Percentiles rank a stretch among this genome's conserved stretches.
Evolutionary conservation across 2,113 vertebrate species (phyloP).

Genomic region (Tupaia tana): DNA sequence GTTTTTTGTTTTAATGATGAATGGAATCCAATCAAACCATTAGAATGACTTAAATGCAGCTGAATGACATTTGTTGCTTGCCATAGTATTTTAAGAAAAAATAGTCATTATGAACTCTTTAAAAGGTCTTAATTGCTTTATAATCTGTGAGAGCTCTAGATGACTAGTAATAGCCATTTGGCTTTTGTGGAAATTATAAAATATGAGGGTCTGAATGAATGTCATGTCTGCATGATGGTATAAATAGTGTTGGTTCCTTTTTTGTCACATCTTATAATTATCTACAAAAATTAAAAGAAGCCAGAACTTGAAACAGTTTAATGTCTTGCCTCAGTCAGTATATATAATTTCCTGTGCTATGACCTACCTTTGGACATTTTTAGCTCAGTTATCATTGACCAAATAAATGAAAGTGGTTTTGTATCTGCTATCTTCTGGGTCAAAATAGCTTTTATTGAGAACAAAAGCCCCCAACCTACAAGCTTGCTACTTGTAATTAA

Average conservation of each 20-base stretch:
- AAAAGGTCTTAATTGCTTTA: conserved; percentile 67
- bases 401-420: conserved; percentile 39
- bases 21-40: conserved; percentile 76
- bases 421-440: conserved; percentile 41
- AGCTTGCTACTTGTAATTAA: background rate
- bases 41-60: conserved; percentile 76
- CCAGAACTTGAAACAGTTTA: conserved; percentile 72
- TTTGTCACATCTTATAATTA: conserved; percentile 56
- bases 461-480: background rate
- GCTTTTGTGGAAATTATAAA: conserved; percentile 72
- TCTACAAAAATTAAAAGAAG: conserved; percentile 63
- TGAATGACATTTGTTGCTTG: conserved; percentile 75
- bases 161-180: conserved; percentile 69
- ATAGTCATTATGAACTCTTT: conserved; percentile 68
- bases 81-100: conserved; percentile 75
- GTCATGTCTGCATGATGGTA: conserved; percentile 44
- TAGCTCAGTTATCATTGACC: conserved; percentile 60
- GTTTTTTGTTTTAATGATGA: conserved; percentile 76
- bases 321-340: conserved; percentile 71
- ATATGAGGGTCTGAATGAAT: conserved; percentile 67
- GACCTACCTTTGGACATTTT: conserved; percentile 72
- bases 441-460: background rate
- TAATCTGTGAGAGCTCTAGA: conserved; percentile 65
- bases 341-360: conserved; percentile 52
- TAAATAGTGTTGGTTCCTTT: conserved; percentile 55